Conservation (phyloP, 2,797 vertebrate genomes). For the Pogonophryne albipinna region DNA sequence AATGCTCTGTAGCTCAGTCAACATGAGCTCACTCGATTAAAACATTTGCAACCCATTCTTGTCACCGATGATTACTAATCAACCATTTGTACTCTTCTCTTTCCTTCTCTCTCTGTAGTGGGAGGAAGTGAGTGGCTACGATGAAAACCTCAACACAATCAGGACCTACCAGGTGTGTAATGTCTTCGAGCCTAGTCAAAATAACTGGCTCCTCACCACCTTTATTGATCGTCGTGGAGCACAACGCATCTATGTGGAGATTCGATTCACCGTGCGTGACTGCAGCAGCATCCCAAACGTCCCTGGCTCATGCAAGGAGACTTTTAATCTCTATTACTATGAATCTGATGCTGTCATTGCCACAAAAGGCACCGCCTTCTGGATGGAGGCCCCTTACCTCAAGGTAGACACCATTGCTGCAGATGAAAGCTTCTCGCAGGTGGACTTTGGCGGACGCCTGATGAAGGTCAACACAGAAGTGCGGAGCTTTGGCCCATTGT, state of each 20-base stretch:
- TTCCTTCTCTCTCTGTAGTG: conserved; percentile 82
- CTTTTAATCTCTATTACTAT: conserved; percentile 98
- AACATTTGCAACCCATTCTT: conserved; percentile 24
- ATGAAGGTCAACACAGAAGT: conserved; percentile 99
- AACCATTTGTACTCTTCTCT: conserved; percentile 26
- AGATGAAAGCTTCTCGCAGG: conserved; percentile 98
- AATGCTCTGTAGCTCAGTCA: conserved; percentile 51
- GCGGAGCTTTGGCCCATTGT: conserved; percentile 95
- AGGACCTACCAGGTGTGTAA: conserved; percentile 99
- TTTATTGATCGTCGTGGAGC: conserved; percentile 94
- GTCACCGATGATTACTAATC: conserved; percentile 49
- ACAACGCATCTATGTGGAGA: conserved; percentile 97
- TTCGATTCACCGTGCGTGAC: conserved; percentile 97
- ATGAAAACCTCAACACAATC: conserved; percentile 99
- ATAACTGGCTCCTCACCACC: conserved; percentile 99
- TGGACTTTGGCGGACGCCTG: conserved; percentile 96
- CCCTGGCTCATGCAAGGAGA: conserved; percentile 98
- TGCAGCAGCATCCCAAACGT: conserved; percentile 99
- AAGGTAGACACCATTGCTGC: conserved; percentile 99
- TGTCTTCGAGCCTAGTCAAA: conserved; percentile 97
- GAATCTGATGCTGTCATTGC: conserved; percentile 96
- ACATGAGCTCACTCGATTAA: conserved; percentile 42
- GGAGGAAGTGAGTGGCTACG: conserved; percentile 99
- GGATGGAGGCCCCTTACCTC: conserved; percentile 98
- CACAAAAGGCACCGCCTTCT: conserved; percentile 96